Conservation (phyloP, 2,888 invertebrate species). For the Xylota segnis region DNA sequence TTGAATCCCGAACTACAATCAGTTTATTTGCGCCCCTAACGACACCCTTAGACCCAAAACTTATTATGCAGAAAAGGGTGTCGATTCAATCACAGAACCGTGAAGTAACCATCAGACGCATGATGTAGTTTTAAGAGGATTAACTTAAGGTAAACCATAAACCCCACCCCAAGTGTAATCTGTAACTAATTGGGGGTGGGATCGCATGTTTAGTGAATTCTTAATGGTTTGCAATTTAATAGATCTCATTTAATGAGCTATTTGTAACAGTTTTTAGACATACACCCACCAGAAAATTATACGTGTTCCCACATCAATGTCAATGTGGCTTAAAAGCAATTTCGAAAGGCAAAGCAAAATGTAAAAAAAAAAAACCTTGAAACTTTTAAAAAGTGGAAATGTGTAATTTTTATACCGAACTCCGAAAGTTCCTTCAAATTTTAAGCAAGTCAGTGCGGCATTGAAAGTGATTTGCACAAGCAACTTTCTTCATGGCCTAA, state of each 20-base stretch:
- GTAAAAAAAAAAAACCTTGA: constrained; percentile 24
- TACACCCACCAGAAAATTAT: neutral
- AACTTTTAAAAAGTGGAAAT: constrained; percentile 32
- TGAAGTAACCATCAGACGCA: constrained; percentile 13
- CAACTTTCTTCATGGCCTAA: constrained; percentile 19
- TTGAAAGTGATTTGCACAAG: constrained; percentile 33
- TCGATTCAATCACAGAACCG: constrained; percentile 14
- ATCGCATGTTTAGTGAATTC: neutral
- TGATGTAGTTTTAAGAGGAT: neutral
- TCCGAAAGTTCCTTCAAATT: constrained; percentile 2
- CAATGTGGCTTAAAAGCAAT: constrained; percentile 11
- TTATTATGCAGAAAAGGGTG: constrained; percentile 26
- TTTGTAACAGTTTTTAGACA: neutral
- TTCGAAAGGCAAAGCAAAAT: neutral
- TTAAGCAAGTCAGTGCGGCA: constrained; percentile 12
- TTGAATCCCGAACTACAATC: neutral
- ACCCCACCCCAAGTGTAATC: neutral
- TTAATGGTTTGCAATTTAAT: constrained; percentile 2
- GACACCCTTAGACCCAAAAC: constrained; percentile 22
- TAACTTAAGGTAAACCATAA: constrained; percentile 13
- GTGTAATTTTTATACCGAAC: constrained; percentile 9
- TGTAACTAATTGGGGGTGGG: neutral
- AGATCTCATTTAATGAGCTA: neutral
- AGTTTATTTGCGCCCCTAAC: neutral
- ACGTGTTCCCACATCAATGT: constrained; percentile 2